phyloP scores from a whole-genome alignment of 2,113 vertebrate species.

The Pogonocichla stellata region DNA sequence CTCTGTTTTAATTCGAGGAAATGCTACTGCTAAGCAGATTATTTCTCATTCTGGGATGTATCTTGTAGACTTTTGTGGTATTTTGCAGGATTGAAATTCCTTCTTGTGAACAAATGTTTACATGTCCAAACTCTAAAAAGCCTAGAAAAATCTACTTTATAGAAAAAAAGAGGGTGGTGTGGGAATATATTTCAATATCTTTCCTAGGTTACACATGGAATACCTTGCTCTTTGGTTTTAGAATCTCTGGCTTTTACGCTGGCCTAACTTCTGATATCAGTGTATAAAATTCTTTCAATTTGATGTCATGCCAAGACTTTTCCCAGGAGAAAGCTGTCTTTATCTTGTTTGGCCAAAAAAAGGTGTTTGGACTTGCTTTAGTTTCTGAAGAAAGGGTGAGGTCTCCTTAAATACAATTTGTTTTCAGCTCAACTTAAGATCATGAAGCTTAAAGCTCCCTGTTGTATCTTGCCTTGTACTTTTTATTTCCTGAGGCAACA shows the following conservation, averaged over 20 bases:
- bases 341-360: slow-evolving; percentile 45
- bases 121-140: neutral
- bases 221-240: neutral
- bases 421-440: neutral
- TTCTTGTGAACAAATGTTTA: neutral
- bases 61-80: neutral
- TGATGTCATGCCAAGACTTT: neutral
- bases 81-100: neutral
- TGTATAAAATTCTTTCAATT: neutral
- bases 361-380: slow-evolving; percentile 47
- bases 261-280: neutral
- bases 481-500: slow-evolving; percentile 1
- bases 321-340: slow-evolving; percentile 1
- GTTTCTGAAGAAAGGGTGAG: slow-evolving; percentile 48
- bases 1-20: neutral
- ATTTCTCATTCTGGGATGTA: neutral
- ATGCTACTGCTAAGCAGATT: neutral
- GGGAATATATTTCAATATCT: neutral
- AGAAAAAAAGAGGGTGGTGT: neutral
- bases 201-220: neutral
- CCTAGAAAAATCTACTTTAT: neutral
- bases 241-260: neutral
- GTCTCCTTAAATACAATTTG: neutral
- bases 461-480: neutral
- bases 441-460: neutral